Percentiles rank a stretch among this genome's conserved stretches.
Conservation (phyloP, 2,888 invertebrate species). For the Punctoribates punctum region DNA sequence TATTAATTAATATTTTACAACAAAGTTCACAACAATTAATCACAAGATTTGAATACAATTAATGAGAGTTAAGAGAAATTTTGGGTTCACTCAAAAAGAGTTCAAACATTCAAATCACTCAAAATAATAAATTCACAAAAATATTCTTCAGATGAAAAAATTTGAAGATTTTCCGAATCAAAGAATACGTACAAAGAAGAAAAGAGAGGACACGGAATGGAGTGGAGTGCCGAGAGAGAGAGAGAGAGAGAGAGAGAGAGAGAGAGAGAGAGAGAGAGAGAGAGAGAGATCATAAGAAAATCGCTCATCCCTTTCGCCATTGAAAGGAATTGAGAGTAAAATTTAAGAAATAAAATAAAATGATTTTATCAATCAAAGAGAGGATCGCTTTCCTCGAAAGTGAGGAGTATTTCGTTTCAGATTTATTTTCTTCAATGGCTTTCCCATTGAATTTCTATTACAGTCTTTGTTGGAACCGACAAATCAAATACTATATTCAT, state of each 20-base stretch:
- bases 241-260: not conserved
- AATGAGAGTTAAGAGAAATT: not conserved
- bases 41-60: not conserved
- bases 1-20: not conserved
- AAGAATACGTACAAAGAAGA: no score
- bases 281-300: no score
- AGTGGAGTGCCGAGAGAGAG: no score
- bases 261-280: not conserved
- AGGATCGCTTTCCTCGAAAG: not conserved
- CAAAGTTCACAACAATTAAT: not conserved
- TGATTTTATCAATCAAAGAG: slow-evolving; percentile 23
- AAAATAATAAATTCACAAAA: no score
- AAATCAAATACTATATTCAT: not conserved
- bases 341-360: not conserved
- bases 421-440: not conserved
- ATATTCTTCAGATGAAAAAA: no score
- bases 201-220: not conserved
- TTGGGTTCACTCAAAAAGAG: not conserved
- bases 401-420: not conserved
- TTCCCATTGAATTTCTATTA: not conserved
- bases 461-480: not conserved
- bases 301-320: not conserved
- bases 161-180: no score
- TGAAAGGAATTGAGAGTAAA: not conserved
- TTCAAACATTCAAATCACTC: no score